These are phyloP conservation scores for Montipora sp. DNA, from an alignment of 64 coral and sea anemone species.

Conservation along the genomic window DNA sequence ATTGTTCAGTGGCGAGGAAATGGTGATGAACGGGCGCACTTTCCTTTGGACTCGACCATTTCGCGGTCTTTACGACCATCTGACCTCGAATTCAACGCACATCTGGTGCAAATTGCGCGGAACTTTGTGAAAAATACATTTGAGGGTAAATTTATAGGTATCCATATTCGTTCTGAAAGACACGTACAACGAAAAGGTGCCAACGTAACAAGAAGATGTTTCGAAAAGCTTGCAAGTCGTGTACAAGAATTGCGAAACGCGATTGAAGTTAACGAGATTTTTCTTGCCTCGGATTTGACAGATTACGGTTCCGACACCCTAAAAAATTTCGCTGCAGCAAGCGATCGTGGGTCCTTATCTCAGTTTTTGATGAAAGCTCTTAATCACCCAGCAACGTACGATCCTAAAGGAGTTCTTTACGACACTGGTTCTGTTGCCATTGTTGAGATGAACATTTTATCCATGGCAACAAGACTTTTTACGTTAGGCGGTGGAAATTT, in stretches of 20 bases:
- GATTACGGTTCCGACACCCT: slow-evolving; percentile 95
- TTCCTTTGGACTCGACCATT: slow-evolving; percentile 71
- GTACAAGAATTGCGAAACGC: slow-evolving; percentile 62
- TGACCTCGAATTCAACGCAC: slow-evolving; percentile 82
- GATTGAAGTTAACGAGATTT: slow-evolving; percentile 62
- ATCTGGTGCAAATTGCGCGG: slow-evolving; percentile 77
- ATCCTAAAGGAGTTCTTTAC: slow-evolving; percentile 72
- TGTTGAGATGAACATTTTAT: slow-evolving; percentile 95
- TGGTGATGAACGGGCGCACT: slow-evolving; percentile 72
- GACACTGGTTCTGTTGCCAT: slow-evolving; percentile 94
- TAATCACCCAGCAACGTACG: slow-evolving; percentile 62
- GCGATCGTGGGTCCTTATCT: slow-evolving; percentile 62
- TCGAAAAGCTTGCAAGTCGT: slow-evolving; percentile 81
- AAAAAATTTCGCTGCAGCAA: slow-evolving; percentile 49
- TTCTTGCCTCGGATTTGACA: slow-evolving; percentile 92
- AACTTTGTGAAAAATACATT: slow-evolving; percentile 73
- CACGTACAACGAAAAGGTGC: slow-evolving; percentile 80
- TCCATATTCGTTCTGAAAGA: slow-evolving; percentile 90
- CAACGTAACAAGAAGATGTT: slow-evolving; percentile 84
- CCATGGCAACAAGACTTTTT: slow-evolving; percentile 79
- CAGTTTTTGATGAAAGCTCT: slow-evolving; percentile 68
- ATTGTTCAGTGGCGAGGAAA: slow-evolving; percentile 95
- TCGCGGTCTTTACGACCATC: slow-evolving; percentile 56
- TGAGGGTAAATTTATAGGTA: slow-evolving; percentile 73
- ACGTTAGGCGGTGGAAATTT: slow-evolving; percentile 96